Percentiles rank a stretch among this genome's conserved stretches.
Conservation (phyloP, 2,888 invertebrate genomes). For the Athalia circularis region DNA sequence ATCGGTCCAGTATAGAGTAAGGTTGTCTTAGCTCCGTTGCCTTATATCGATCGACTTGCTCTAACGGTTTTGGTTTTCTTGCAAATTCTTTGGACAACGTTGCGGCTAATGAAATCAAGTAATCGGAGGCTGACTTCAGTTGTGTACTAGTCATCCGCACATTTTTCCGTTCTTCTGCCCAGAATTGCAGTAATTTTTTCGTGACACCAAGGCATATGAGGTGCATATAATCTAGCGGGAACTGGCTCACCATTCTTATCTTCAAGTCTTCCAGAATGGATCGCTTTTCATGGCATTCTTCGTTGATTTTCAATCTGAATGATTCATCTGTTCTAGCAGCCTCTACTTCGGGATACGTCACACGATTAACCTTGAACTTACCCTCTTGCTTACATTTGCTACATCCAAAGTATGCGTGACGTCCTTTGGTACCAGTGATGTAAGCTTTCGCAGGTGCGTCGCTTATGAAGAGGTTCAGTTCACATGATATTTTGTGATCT, state of each 20-base stretch:
- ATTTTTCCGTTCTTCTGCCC: slow-evolving; percentile 49
- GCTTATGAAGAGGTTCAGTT: slow-evolving; percentile 54
- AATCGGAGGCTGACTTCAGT: slow-evolving; percentile 21
- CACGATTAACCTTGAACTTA: slow-evolving; percentile 33
- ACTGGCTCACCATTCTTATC: slow-evolving; percentile 38
- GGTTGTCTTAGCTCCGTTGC: slow-evolving; percentile 29
- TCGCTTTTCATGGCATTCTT: slow-evolving; percentile 12
- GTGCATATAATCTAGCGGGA: slow-evolving; percentile 54
- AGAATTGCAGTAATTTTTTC: slow-evolving; percentile 51
- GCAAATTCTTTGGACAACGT: slow-evolving; percentile 21
- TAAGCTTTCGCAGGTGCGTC: slow-evolving; percentile 62
- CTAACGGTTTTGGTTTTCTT: slow-evolving; percentile 12
- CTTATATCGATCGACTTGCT: slow-evolving; percentile 15
- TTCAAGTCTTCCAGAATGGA: slow-evolving; percentile 15
- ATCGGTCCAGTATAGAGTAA: slow-evolving; percentile 32
- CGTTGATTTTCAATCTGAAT: slow-evolving; percentile 6
- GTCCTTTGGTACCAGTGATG: slow-evolving; percentile 58
- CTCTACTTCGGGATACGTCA: slow-evolving; percentile 26
- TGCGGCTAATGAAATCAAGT: slow-evolving; percentile 27
- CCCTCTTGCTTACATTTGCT: slow-evolving; percentile 58
- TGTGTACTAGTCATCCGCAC: slow-evolving; percentile 21
- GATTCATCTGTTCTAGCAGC: slow-evolving; percentile 32
- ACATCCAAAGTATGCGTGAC: slow-evolving; percentile 61
- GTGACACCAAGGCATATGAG: slow-evolving; percentile 53
- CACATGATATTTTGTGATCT: slow-evolving; percentile 36